These are phyloP conservation scores for Rhodophaea formosa DNA, from an alignment of 2,888 invertebrate genomes.

Conservation along the genomic window DNA sequence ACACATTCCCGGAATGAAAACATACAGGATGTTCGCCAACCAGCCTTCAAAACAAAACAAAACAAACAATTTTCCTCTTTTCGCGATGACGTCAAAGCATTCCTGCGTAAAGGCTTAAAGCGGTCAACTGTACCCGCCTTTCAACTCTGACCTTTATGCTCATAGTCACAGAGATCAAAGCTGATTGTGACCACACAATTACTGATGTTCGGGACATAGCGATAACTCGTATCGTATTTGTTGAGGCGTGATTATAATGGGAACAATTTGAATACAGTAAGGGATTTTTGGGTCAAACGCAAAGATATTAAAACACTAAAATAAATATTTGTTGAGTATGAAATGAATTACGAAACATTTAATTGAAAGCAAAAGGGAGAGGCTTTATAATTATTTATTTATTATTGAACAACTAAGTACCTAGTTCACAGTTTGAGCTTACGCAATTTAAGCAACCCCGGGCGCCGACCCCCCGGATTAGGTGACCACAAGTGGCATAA, in stretches of 20 bases:
- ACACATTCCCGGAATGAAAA: not conserved
- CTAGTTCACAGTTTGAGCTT: too few relatives aligned
- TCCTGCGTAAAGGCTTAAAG: slow-evolving; percentile 6
- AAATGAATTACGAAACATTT: too few relatives aligned
- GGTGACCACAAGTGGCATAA: too few relatives aligned
- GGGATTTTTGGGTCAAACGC: not conserved
- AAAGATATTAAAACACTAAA: too few relatives aligned
- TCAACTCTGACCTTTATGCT: slow-evolving; percentile 11
- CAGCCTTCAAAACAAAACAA: slow-evolving; percentile 7
- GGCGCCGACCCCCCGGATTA: too few relatives aligned
- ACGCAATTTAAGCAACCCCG: too few relatives aligned
- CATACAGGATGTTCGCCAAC: not conserved
- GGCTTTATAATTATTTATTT: too few relatives aligned
- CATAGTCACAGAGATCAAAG: not conserved
- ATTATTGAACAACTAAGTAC: too few relatives aligned
- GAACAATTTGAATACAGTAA: not conserved
- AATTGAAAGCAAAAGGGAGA: too few relatives aligned
- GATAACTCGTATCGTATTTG: not conserved
- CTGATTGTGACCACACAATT: not conserved
- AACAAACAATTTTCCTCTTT: slow-evolving; percentile 20
- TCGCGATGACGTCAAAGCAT: slow-evolving; percentile 30
- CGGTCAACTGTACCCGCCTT: not conserved
- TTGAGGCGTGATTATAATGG: not conserved
- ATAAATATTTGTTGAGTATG: too few relatives aligned
- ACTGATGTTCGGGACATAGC: not conserved